A percentile compares a stretch with the other conserved stretches of the same genome.
Evolutionary conservation across 2,888 invertebrate genomes (phyloP).

Genomic region (Drosophila robusta): DNA sequence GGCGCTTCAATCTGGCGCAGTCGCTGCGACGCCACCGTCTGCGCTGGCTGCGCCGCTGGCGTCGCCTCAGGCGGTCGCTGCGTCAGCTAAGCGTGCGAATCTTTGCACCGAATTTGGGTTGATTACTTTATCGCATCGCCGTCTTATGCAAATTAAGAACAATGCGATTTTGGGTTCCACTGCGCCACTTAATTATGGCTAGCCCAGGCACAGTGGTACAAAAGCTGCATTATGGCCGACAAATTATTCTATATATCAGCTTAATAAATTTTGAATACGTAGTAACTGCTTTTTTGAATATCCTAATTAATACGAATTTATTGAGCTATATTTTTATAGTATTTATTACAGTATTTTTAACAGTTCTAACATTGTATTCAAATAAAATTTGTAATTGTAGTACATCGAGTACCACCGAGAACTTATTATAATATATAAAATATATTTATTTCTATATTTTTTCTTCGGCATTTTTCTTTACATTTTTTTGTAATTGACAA

Average conservation of each 20-base stretch:
- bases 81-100: slow-evolving; percentile 64
- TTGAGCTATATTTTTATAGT: too few relatives aligned
- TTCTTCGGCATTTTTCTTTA: too few relatives aligned
- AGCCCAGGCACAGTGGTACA: slow-evolving; percentile 24
- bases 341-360: too few relatives aligned
- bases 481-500: too few relatives aligned
- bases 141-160: slow-evolving; percentile 46
- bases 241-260: background rate
- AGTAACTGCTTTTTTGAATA: too few relatives aligned
- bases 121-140: slow-evolving; percentile 46
- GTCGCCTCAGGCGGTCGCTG: slow-evolving; percentile 43
- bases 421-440: too few relatives aligned
- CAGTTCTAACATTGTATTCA: too few relatives aligned
- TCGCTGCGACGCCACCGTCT: slow-evolving; percentile 49
- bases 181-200: slow-evolving; percentile 22
- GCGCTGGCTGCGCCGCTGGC: slow-evolving; percentile 57
- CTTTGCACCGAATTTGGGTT: slow-evolving; percentile 58
- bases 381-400: too few relatives aligned
- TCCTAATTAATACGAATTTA: too few relatives aligned
- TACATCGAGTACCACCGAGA: too few relatives aligned
- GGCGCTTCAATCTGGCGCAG: slow-evolving; percentile 55
- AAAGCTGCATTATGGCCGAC: background rate
- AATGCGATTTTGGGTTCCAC: slow-evolving; percentile 22
- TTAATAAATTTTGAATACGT: background rate
- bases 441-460: too few relatives aligned